These are phyloP conservation scores for Euschistus heros DNA, from an alignment of 1,140 invertebrate genomes.

Conservation along the genomic window DNA sequence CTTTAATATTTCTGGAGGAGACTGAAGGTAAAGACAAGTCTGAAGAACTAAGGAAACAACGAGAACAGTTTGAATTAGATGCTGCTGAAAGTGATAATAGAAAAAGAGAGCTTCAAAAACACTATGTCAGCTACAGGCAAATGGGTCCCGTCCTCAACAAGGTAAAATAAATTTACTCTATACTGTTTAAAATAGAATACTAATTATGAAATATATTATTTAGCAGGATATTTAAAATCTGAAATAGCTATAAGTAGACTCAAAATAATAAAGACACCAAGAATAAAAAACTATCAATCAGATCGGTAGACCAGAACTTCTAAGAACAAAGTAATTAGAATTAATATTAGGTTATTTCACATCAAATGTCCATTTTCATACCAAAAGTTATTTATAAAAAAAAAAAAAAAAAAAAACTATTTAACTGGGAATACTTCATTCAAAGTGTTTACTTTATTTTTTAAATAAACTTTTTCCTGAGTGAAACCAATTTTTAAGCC, in stretches of 20 bases:
- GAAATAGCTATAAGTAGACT: not conserved
- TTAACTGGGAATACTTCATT: no score
- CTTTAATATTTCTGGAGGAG: constrained; percentile 7
- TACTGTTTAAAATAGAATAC: not conserved
- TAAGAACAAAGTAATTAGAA: no score
- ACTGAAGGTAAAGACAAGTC: not conserved
- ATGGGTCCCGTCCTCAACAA: constrained; percentile 25
- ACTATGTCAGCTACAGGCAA: constrained; percentile 21
- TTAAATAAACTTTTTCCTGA: no score
- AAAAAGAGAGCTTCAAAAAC: constrained; percentile 22
- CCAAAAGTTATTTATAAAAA: no score
- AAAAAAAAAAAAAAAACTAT: no score
- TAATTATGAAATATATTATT: not conserved
- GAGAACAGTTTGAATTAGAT: constrained; percentile 14
- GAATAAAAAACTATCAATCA: not conserved
- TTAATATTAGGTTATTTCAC: no score
- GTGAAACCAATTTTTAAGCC: no score
- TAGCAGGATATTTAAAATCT: not conserved
- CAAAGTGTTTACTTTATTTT: no score
- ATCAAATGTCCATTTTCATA: no score
- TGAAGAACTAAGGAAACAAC: constrained; percentile 12
- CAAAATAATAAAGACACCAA: not conserved
- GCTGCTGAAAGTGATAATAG: constrained; percentile 22
- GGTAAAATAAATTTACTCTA: constrained; percentile 12
- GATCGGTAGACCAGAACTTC: not conserved